Evolutionary conservation across 2,797 vertebrate species (phyloP), one percentile per base, ranked within the genome.

Genomic region (Clarias laeviceps): DNA sequence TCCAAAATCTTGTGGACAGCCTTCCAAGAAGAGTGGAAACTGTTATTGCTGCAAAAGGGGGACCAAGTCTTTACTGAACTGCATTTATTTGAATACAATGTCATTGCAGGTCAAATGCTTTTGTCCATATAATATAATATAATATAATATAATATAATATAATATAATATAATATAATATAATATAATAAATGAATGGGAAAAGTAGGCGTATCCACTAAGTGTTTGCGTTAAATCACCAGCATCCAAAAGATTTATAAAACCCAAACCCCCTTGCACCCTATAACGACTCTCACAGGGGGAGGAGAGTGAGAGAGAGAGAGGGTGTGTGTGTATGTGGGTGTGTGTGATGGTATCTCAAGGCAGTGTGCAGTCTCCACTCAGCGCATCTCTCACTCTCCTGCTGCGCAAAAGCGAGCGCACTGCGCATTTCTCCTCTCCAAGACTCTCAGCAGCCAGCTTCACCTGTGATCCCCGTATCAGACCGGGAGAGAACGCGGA

Each of bases 261-360:
- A 27, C 86, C 84, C 88, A 91, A 91, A 86, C 86, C 88, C 86
- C 88, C 91, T 91, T 94, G 93, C 93, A 94, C 94, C 92, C 92
- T 94, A 96, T 94, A 95, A 95, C 92, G 29, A 14, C 89, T 89
- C 88, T 90, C 91, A 86, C 91, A 90, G 91, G 84, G 88, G 90
- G 90, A 92, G 90, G 93, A 93, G 91, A 90, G 92, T 88, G 86
- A 84, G 29, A 89, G 90, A 50, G 85, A 45, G 70, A 45, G 66
- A 50, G 81, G 7, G 59, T 29, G 74, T 27, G 72, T 45, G 45
- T 50, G 11, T 45, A 12, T 50, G 45, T 12, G 40, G 29, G 29
- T 20, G 76, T 32, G 77, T 15, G 32, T n/a, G 57, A 29, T 29
- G 5, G 59, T 50, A 64, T 64, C 81, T 45, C 91, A 93, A 92